Evolutionary conservation across 2,797 vertebrate species (phyloP).

Genomic region (Orientallactaga sibirica): DNA sequence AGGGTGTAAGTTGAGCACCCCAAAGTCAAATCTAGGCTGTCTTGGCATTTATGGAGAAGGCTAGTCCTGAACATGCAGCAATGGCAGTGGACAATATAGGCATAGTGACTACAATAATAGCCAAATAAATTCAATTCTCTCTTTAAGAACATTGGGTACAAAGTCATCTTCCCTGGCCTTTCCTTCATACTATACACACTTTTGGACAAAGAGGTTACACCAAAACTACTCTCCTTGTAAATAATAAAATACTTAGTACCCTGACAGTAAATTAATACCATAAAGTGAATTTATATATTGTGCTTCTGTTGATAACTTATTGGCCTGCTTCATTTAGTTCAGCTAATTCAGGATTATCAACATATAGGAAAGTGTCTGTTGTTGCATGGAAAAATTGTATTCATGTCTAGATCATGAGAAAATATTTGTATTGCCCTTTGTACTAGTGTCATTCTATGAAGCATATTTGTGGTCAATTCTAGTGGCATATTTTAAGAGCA

Average conservation of each 20-base stretch:
- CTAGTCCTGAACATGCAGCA: conserved; percentile 3
- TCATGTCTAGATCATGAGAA: conserved; percentile 7
- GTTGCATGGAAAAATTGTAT: conserved; percentile 47
- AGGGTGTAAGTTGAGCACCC: background rate
- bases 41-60: background rate
- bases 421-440: conserved; percentile 22
- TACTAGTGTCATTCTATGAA: background rate
- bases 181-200: background rate
- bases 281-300: conserved; percentile 53
- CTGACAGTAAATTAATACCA: conserved; percentile 35
- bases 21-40: conserved; percentile 45
- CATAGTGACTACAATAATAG: background rate
- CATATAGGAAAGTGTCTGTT: conserved; percentile 3
- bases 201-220: conserved; percentile 29
- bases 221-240: conserved; percentile 29
- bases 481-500: background rate
- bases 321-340: conserved; percentile 45
- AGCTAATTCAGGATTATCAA: conserved; percentile 22
- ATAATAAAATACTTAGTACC: conserved; percentile 51
- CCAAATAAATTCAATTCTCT: conserved; percentile 17
- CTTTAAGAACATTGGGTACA: background rate
- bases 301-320: conserved; percentile 59
- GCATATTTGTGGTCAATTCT: conserved; percentile 26
- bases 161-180: conserved; percentile 9
- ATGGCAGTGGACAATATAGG: background rate